These are phyloP conservation scores for Myotis pilosus DNA, from an alignment of 2,797 vertebrate genomes.

Conservation along the genomic window DNA sequence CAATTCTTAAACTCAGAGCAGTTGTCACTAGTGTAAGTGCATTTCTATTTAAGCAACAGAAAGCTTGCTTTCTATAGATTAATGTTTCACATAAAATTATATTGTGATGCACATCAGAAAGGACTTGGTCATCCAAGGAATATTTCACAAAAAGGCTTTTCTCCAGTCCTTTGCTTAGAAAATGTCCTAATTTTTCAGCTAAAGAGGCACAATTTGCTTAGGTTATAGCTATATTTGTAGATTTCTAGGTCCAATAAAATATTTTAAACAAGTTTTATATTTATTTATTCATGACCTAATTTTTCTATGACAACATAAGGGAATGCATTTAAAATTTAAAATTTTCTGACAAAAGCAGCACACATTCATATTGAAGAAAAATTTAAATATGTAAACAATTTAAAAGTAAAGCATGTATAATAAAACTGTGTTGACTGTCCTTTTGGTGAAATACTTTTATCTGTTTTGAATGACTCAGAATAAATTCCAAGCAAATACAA, in stretches of 20 bases:
- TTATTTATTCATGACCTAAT: constrained; percentile 29
- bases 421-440: background rate
- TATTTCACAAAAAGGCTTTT: constrained; percentile 22
- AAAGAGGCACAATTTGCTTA: constrained; percentile 37
- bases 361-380: background rate
- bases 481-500: background rate
- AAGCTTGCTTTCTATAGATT: constrained; percentile 26
- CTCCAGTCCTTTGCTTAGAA: constrained; percentile 4
- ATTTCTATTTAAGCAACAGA: constrained; percentile 19
- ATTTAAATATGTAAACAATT: constrained; percentile 7
- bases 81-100: constrained; percentile 1
- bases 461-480: constrained; percentile 19
- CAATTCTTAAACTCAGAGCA: background rate
- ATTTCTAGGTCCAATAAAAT: background rate
- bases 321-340: background rate
- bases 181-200: constrained; percentile 48
- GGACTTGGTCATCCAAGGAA: background rate
- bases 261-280: constrained; percentile 24
- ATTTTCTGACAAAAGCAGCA: constrained; percentile 23
- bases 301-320: background rate
- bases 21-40: background rate
- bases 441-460: constrained; percentile 8
- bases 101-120: background rate
- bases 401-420: background rate
- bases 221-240: background rate